These are phyloP conservation scores for Thripadectes ignobilis DNA, from an alignment of 2,797 vertebrate species.

Conservation along the genomic window DNA sequence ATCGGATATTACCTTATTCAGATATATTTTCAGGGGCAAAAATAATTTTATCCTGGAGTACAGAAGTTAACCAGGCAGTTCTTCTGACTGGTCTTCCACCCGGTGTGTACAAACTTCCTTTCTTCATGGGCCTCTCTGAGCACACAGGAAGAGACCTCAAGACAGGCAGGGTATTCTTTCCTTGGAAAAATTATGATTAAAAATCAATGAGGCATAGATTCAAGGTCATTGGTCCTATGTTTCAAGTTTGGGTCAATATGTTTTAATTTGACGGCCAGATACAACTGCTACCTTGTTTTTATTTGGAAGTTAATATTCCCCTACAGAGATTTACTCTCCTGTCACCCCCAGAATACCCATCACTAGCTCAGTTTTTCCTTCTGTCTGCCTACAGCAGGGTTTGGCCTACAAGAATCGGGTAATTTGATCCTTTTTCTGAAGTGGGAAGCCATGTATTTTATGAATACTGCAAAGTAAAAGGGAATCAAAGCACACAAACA, in stretches of 20 bases:
- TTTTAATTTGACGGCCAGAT: background rate
- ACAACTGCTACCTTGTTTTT: background rate
- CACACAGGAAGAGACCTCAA: background rate
- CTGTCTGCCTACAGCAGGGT: too few species aligned
- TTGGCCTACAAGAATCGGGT: too few species aligned
- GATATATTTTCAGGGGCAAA: background rate
- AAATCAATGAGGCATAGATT: background rate
- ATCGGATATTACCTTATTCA: background rate
- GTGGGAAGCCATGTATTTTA: background rate
- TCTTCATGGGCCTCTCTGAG: background rate
- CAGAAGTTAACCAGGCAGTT: background rate
- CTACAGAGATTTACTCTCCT: too few species aligned
- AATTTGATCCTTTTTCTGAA: background rate
- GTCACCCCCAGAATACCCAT: too few species aligned
- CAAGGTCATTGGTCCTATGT: background rate
- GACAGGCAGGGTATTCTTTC: background rate
- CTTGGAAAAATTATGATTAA: background rate
- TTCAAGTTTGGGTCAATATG: background rate
- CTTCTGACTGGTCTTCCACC: background rate
- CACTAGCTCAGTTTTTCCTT: too few species aligned
- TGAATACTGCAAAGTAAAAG: background rate
- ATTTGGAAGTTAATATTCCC: too few species aligned
- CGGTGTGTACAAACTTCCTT: background rate
- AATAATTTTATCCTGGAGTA: background rate
- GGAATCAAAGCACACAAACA: background rate